phyloP scores from a whole-genome alignment of 2,888 invertebrate genomes.

The Yponomeuta malinellus region DNA sequence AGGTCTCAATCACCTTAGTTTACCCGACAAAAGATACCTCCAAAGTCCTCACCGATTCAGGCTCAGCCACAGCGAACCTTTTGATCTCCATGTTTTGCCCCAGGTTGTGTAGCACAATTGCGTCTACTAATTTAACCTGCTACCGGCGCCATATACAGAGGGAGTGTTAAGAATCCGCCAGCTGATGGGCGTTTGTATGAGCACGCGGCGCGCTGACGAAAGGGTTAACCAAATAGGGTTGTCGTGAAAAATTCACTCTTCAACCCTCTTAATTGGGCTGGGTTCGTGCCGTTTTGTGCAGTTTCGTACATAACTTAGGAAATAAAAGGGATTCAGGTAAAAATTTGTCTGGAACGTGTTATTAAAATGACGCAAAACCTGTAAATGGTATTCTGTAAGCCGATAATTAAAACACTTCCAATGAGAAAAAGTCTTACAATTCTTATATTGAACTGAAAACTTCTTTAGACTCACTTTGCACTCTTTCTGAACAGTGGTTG shows the following conservation, averaged over 20 bases:
- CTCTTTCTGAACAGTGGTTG: too few species aligned
- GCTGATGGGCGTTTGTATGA: constrained; percentile 75
- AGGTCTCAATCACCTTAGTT: not conserved
- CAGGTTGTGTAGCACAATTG: constrained; percentile 60
- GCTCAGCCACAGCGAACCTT: too few species aligned
- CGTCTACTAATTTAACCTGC: constrained; percentile 67
- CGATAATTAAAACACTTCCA: too few species aligned
- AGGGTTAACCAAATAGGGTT: constrained; percentile 66
- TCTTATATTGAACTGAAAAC: too few species aligned
- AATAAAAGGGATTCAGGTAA: not conserved
- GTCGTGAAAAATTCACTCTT: constrained; percentile 72
- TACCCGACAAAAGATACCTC: too few species aligned
- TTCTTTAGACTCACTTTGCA: too few species aligned
- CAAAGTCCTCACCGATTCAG: too few species aligned
- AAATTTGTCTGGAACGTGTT: too few species aligned
- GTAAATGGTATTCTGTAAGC: too few species aligned
- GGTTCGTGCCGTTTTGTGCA: not conserved
- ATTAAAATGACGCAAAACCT: too few species aligned
- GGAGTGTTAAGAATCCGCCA: constrained; percentile 63
- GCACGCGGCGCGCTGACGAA: constrained; percentile 57
- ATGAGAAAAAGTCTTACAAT: too few species aligned
- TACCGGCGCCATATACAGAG: constrained; percentile 62
- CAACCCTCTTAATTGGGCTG: constrained; percentile 67
- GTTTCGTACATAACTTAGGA: not conserved
- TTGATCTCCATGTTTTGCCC: constrained; percentile 21